Evolutionary conservation across 2,888 invertebrate genomes (phyloP).

Genomic region (Drosophila rellima): DNA sequence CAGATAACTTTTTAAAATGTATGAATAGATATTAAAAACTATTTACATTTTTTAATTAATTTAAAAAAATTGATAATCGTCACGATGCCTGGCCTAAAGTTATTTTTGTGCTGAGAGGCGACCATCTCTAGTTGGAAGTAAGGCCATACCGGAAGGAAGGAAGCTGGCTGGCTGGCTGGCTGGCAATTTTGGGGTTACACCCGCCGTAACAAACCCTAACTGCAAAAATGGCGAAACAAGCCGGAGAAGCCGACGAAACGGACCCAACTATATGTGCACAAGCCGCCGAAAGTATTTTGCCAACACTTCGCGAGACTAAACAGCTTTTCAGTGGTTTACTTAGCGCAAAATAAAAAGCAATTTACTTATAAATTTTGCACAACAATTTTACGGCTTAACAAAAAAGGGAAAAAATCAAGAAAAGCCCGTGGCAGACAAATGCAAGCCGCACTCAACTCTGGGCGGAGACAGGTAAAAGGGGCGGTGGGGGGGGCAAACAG

Average conservation of each 20-base stretch:
- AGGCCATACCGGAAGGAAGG: conserved; percentile 13
- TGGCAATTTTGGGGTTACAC: conserved; percentile 1
- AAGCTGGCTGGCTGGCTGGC: conserved; percentile 9
- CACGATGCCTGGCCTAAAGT: not conserved
- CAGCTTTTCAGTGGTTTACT: conserved; percentile 62
- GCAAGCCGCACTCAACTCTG: conserved; percentile 38
- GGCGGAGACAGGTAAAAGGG: not conserved
- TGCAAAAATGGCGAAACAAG: conserved; percentile 21
- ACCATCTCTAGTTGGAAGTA: conserved; percentile 11
- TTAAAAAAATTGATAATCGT: too few species aligned
- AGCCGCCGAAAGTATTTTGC: conserved; percentile 61
- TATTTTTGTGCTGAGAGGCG: not conserved
- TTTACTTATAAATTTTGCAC: conserved; percentile 68
- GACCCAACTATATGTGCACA: conserved; percentile 2
- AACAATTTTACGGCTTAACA: conserved; percentile 54
- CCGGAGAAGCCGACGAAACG: not conserved
- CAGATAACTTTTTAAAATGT: too few species aligned
- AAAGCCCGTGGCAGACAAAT: conserved; percentile 41
- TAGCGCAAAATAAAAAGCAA: conserved; percentile 61
- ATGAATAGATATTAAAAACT: too few species aligned
- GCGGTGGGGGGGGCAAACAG: not conserved
- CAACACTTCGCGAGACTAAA: conserved; percentile 65
- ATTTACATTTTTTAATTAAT: too few species aligned
- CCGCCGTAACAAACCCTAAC: conserved; percentile 20
- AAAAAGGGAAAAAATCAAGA: not conserved